Evolutionary conservation across 2,113 vertebrate species (phyloP).

Genomic region (Mohoua ochrocephala): DNA sequence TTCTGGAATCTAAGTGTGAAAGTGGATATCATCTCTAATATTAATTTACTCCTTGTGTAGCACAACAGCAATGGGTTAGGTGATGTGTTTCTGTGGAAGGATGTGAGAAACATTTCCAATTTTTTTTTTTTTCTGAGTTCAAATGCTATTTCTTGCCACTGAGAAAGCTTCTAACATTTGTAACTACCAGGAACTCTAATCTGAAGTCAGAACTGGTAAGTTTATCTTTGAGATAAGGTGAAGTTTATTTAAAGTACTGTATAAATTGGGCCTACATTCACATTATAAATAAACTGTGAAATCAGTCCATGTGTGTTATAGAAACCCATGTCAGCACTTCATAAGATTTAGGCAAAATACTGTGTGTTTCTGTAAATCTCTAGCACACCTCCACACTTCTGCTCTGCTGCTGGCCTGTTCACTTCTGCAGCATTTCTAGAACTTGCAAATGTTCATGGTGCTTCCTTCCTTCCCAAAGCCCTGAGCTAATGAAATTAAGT

Average conservation of each 20-base stretch:
- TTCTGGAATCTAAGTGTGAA: neutral
- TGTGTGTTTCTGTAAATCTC: neutral
- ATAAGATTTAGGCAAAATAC: neutral
- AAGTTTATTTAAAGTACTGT: neutral
- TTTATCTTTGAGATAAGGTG: neutral
- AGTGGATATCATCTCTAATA: neutral
- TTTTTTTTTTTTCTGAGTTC: neutral
- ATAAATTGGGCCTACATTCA: neutral
- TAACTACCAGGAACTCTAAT: neutral
- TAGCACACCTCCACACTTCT: neutral
- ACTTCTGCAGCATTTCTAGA: neutral
- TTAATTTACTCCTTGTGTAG: neutral
- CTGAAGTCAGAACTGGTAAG: neutral
- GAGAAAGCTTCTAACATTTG: neutral
- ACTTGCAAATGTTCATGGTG: neutral
- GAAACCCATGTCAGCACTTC: neutral
- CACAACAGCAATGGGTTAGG: neutral
- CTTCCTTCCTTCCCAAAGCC: neutral
- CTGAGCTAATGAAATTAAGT: neutral
- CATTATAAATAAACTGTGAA: neutral
- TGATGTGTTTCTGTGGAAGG: neutral
- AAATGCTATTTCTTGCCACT: neutral
- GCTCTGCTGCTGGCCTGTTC: neutral
- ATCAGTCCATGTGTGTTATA: neutral
- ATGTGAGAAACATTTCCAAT: neutral